Base-by-base conservation (phyloP, 2,888 invertebrate genomes). In the Nymphalis c-album region DNA sequence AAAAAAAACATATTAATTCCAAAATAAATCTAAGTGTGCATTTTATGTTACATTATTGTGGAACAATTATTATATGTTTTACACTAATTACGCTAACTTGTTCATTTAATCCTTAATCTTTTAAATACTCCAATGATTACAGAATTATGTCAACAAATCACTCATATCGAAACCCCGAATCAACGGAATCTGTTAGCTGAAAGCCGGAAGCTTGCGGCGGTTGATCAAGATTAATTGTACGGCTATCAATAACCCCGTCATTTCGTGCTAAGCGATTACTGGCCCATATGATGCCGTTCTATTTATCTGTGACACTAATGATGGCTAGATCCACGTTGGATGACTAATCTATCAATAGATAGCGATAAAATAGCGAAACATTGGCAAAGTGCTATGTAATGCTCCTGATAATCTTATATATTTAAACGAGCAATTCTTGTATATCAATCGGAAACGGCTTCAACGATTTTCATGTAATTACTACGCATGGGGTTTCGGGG, bases 221-320 rank as follows among this genome's bases (percentile, higher is more conserved):
- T 64, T 77, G 78, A 78, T 76, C 67, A 79, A 79, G 80, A 80
- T 80, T 78, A 77, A 80, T 80, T 74, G 77, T 70, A 60, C 64
- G 20, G 73, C 72, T 78, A 80, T 80, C 80, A 80, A 80, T 80
- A 80, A 78, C 76, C 64, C 69, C 72, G 77, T 73, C 78, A 75
- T 72, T 67, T 67, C 51, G 50, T 57, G 65, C 64, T 47, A 67
- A 69, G 64, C 69, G 61, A 64, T 67, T 64, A 64, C 60, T 45
- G 63, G 61, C 53, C 61, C 60, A 60, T 70, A 46, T 70, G 67
- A 46, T 64, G 22, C 50, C 59, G 61, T 50, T 62, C 60, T 70
- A 59, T 67, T 61, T 58, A 67, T 64, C 57, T 61, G 50, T 63
- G 47, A 48, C 61, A 64, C 70, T 67, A 70, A 67, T 70, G 67